Evolutionary conservation across 2,113 vertebrate genomes (phyloP).

Genomic region (Procavia capensis): DNA sequence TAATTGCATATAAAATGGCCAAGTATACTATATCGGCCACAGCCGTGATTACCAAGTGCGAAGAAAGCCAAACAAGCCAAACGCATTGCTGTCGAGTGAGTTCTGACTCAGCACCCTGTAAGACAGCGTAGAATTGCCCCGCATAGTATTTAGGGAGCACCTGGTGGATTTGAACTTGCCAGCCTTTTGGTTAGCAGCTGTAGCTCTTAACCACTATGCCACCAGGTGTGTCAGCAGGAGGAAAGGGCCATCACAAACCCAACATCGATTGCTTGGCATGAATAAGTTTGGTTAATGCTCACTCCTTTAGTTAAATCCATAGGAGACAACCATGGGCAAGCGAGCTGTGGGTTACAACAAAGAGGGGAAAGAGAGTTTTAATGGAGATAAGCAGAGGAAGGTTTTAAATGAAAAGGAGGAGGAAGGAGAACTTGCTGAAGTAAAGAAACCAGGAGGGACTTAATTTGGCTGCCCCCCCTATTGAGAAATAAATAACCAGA

Average conservation of each 20-base stretch:
- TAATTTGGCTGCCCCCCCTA: too few species aligned
- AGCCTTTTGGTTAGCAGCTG: too few species aligned
- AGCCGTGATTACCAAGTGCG: background rate
- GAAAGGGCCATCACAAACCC: background rate
- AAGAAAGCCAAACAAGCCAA: too few species aligned
- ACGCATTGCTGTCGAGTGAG: too few species aligned
- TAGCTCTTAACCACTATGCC: too few species aligned
- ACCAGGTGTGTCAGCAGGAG: too few species aligned
- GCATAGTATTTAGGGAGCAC: too few species aligned
- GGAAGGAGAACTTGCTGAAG: background rate
- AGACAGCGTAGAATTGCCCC: too few species aligned
- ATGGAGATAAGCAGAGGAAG: background rate
- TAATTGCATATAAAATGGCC: background rate
- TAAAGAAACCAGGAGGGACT: background rate
- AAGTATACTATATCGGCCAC: background rate
- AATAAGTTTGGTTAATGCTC: background rate
- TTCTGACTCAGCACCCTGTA: too few species aligned
- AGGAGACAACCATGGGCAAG: background rate
- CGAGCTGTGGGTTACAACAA: background rate
- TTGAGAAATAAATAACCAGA: too few species aligned
- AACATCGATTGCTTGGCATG: background rate
- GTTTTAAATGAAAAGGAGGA: too few species aligned
- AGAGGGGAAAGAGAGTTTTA: background rate
- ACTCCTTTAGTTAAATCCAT: background rate
- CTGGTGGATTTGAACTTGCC: too few species aligned